Percentiles rank a stretch among this genome's conserved stretches.
Evolutionary conservation across 2,113 vertebrate species (phyloP).

Genomic region (Dunckerocampus dactyliophorus): DNA sequence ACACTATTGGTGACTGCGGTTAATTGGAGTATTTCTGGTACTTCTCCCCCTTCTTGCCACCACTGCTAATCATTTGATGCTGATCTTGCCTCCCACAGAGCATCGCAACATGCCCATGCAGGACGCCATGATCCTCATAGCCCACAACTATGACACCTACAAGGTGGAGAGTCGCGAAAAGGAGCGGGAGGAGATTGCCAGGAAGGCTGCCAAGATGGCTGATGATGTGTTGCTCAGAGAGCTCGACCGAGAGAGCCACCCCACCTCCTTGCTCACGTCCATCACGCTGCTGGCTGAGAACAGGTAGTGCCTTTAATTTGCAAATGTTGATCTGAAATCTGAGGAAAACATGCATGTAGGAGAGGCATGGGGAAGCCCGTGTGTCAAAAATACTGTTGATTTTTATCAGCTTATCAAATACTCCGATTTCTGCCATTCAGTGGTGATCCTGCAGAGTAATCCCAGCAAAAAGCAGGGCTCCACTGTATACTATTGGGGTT

Average conservation of each 20-base stretch:
- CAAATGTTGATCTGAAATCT: too few relatives aligned
- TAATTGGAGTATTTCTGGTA: too few relatives aligned
- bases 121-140: conserved; percentile 94
- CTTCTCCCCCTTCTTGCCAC: too few relatives aligned
- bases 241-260: conserved; percentile 77
- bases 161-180: conserved; percentile 90
- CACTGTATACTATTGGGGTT: not conserved
- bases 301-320: conserved; percentile 55
- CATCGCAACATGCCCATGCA: conserved; percentile 98
- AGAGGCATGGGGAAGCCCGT: too few relatives aligned
- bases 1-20: too few relatives aligned
- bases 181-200: conserved; percentile 88
- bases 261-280: conserved; percentile 63
- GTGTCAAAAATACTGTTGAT: too few relatives aligned
- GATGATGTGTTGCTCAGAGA: conserved; percentile 89
- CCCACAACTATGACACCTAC: conserved; percentile 88
- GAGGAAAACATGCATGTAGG: too few relatives aligned
- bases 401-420: too few relatives aligned
- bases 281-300: conserved; percentile 73
- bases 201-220: conserved; percentile 96
- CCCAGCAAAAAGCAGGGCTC: too few relatives aligned
- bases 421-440: too few relatives aligned
- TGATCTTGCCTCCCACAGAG: conserved; percentile 63
- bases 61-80: too few relatives aligned
- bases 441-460: too few relatives aligned